Percentiles rank a stretch among this genome's conserved stretches.
Evolutionary conservation across 2,888 invertebrate species (phyloP).

Genomic region (Eutolmus rufibarbis): DNA sequence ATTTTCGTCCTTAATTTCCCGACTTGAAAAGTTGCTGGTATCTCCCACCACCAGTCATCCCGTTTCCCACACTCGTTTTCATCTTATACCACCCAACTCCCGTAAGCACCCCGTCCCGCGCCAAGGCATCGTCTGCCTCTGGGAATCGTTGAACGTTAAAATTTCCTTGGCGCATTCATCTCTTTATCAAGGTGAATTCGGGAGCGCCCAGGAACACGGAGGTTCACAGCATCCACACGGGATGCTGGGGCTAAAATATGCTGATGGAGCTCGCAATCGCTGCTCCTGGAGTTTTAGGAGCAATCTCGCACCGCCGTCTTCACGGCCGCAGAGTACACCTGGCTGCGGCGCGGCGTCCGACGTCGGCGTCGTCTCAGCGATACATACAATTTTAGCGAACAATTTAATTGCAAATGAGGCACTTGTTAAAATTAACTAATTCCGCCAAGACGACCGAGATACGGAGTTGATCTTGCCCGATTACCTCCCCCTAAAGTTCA

Average conservation of each 20-base stretch:
- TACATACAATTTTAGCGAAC: constrained; percentile 34
- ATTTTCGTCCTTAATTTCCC: constrained; percentile 29
- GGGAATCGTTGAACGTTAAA: not conserved
- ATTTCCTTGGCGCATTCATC: not conserved
- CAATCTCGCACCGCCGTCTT: not conserved
- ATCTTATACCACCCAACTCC: not conserved
- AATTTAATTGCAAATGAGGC: constrained; percentile 45
- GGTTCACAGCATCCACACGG: not conserved
- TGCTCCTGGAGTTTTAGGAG: not conserved
- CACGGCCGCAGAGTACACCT: not conserved
- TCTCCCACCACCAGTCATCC: not conserved
- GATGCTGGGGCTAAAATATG: constrained; percentile 5
- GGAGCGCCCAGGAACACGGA: not conserved
- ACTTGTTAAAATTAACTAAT: constrained; percentile 45
- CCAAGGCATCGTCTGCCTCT: not conserved
- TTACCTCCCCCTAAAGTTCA: not conserved
- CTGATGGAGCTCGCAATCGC: constrained; percentile 1
- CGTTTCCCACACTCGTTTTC: not conserved
- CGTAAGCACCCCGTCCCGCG: not conserved
- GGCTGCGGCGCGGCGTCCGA: not conserved
- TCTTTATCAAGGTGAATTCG: not conserved
- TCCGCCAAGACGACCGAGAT: constrained; percentile 13
- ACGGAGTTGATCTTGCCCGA: constrained; percentile 13
- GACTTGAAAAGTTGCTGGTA: not conserved
- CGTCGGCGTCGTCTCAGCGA: not conserved